Base-by-base conservation (phyloP, 2,797 vertebrate genomes). In the Hipposideros larvatus region DNA sequence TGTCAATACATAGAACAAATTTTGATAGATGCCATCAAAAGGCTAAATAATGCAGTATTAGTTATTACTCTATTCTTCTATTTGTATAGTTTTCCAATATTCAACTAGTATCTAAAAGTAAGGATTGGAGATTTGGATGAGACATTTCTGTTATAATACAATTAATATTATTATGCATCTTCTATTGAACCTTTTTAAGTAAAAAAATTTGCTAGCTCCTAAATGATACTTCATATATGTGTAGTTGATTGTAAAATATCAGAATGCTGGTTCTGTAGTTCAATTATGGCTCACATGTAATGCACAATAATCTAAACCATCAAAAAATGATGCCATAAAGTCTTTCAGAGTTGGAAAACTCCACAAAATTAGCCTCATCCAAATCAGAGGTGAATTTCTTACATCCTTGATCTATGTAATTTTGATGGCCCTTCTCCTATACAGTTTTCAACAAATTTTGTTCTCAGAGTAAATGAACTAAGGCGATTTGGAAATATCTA, bases 401-500 rank as follows among this genome's bases (percentile, higher is more conserved):
- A 31, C 21, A 82, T 92, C 8, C 13, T 37, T 5, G 4, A 8
- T 28, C 16, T 4, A 8, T 63, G 28, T 91, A 68, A 87, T 59
- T 82, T 82, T 55, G 83, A 2, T 43, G 19, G 13, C 1, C 26
- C 37, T 70, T 74, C 8, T 87, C 63, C 4, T 13, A 51, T 28
- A 66, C 1, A 86, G 9, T 55, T 90, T 95, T 88, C 31, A 37
- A 75, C 34, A 75, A 22, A 53, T 71, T 90, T 94, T 70, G 0
- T 31, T 61, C 7, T 71, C 55, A 80, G 18, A 79, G 11, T 84
- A 79, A 94, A 68, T 43, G 3, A 66, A 70, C 24, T 34, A 86
- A 88, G 15, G n/a, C 82, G 26, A 82, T 77, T 82, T 92, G 11
- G 41, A 94, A 92, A 86, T 79, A 85, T 41, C 5, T 71, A 70